phyloP scores from a whole-genome alignment of 2,888 invertebrate species.

The Euplagia quadripunctaria region DNA sequence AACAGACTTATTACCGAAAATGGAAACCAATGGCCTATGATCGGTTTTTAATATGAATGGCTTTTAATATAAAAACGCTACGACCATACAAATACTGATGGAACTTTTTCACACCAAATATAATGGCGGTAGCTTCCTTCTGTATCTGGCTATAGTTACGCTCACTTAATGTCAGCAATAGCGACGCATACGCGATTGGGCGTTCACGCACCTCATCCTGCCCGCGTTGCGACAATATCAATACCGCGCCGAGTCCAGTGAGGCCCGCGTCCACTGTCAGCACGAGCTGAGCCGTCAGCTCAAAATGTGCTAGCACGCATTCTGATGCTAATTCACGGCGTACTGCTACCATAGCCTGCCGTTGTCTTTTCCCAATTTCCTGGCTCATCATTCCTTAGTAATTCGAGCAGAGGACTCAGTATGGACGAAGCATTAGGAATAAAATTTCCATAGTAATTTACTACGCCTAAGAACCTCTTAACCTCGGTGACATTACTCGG shows the following conservation, averaged over 20 bases:
- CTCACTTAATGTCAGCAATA: background rate
- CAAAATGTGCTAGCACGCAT: background rate
- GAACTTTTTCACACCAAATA: background rate
- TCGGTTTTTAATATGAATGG: background rate
- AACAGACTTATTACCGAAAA: background rate
- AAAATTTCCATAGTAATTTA: constrained; percentile 2
- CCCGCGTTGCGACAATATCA: background rate
- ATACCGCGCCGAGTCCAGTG: background rate
- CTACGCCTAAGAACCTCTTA: background rate
- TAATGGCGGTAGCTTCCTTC: background rate
- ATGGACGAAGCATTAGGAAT: background rate
- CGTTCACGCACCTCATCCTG: background rate
- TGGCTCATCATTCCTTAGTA: background rate
- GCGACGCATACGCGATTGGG: background rate
- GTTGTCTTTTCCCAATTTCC: background rate
- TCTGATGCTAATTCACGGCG: background rate
- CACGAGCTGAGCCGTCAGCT: background rate
- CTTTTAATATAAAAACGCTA: too few species aligned
- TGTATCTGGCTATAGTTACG: background rate
- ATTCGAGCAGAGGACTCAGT: background rate
- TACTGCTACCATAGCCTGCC: background rate
- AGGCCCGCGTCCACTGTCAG: background rate
- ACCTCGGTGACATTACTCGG: background rate
- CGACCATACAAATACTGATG: constrained; percentile 1
- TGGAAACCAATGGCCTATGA: background rate